Percentiles rank a stretch among this genome's conserved stretches.
Conservation (phyloP, 2,888 invertebrate species). For the Temnothorax rugatulus region DNA sequence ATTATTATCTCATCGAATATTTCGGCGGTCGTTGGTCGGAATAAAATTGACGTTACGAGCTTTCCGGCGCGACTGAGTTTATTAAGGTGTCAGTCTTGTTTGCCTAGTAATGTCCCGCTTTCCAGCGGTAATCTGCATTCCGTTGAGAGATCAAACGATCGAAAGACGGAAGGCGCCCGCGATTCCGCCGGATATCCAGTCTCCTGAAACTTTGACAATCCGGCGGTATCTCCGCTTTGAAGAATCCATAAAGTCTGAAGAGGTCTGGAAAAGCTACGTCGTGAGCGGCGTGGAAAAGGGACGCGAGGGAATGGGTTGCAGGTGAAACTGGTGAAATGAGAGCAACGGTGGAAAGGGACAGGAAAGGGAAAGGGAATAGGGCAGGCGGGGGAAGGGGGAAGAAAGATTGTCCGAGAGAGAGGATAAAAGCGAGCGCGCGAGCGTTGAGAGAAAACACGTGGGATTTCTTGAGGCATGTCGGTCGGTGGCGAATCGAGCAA, state of each 20-base stretch:
- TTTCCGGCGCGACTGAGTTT: constrained; percentile 12
- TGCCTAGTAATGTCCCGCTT: not conserved
- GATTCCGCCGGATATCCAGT: constrained; percentile 35
- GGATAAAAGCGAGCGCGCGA: constrained; percentile 79
- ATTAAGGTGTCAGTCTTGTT: constrained; percentile 19
- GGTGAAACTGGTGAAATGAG: constrained; percentile 26
- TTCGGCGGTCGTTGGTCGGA: constrained; percentile 17
- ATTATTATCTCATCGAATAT: constrained; percentile 46
- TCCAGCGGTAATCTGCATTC: not conserved
- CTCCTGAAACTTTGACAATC: constrained; percentile 56
- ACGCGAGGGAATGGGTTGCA: constrained; percentile 20
- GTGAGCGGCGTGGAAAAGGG: constrained; percentile 22
- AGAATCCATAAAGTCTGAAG: constrained; percentile 55
- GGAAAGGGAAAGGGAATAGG: constrained; percentile 19
- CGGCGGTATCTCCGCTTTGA: constrained; percentile 34
- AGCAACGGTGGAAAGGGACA: not conserved
- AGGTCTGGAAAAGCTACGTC: constrained; percentile 40
- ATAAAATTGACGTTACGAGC: constrained; percentile 22
- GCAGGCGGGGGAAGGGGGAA: not conserved
- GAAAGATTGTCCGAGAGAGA: constrained; percentile 72
- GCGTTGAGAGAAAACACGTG: constrained; percentile 78
- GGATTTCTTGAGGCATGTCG: constrained; percentile 73
- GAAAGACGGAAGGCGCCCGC: constrained; percentile 2
- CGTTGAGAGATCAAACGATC: constrained; percentile 21
- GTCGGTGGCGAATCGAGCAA: constrained; percentile 59